Evolutionary conservation across 2,797 vertebrate genomes (phyloP).

Genomic region (Smutsia temminckii): DNA sequence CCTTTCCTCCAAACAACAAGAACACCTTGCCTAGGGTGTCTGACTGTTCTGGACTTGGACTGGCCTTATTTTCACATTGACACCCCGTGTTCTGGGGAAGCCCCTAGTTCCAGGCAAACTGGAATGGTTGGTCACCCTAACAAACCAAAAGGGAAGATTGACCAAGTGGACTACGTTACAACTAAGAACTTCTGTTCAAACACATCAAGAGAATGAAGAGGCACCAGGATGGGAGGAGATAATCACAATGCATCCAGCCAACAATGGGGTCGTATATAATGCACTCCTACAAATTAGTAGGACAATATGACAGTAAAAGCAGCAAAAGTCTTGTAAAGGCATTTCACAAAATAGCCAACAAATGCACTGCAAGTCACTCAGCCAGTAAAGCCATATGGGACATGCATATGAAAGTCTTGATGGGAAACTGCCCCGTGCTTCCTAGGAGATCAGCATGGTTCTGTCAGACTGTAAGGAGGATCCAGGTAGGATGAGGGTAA

Average conservation of each 20-base stretch:
- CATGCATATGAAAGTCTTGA: background rate
- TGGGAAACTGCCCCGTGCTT: background rate
- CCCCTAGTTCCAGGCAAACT: background rate
- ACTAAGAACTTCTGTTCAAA: background rate
- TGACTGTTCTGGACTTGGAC: background rate
- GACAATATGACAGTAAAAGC: background rate
- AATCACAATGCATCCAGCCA: background rate
- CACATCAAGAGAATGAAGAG: background rate
- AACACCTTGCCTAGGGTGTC: background rate
- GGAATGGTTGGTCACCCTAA: background rate
- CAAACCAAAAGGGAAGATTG: background rate
- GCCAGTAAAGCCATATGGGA: background rate
- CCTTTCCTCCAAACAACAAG: background rate
- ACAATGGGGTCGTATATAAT: too few species aligned
- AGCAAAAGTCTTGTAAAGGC: background rate
- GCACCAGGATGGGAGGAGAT: background rate
- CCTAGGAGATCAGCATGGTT: background rate
- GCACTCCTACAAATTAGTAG: background rate
- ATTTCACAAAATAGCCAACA: background rate
- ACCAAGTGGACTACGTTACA: background rate
- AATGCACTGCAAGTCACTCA: background rate
- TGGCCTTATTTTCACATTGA: background rate
- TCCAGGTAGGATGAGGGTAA: background rate
- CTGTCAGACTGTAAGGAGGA: background rate
- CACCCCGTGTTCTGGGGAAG: background rate